Evolutionary conservation across 2,113 vertebrate species (phyloP), one percentile per base, ranked within the genome.

Genomic region (Sphaerodactylus townsendi): DNA sequence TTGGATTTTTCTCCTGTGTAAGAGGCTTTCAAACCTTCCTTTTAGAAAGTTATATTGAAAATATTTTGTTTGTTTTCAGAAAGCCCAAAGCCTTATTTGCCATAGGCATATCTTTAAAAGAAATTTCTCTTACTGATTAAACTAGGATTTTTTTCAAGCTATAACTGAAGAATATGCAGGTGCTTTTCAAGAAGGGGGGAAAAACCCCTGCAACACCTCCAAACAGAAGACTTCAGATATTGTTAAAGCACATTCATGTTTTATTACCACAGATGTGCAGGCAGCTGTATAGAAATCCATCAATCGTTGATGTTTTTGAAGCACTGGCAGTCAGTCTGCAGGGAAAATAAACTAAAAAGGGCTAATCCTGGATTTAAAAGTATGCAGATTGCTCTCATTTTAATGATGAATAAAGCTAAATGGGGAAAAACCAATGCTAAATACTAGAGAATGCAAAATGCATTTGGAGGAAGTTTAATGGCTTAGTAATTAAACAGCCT

Each of bases 281-380:
- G 87, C 91, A 92, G 90, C 89, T 92, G 79, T 14, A 89, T 64
- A 85, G 81, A 89, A 94, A 92, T 48, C 81, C 85, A 76, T 23
- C 88, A 13, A 1, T 77, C 80, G 77, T 1, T 85, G 89, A 84
- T 92, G 90, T 84, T 90, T 85, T 37, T 88, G 88, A 80, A 88
- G 86, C 80, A 39, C 89, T 86, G 88, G 87, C 79, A 87, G 79
- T 84, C 85, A 92, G 68, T 89, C 85, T 91, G 68, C 85, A 64
- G 81, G 90, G 89, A 90, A 94, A 92, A 91, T 73, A 59, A 88
- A 91, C 76, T 35, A 41, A 75, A 90, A 93, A 30, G 84, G 83
- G 78, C 88, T 90, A 92, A 88, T 87, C 77, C 91, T 74, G 71
- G 90, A 86, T 88, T 50, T 89, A 88, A 89, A 85, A 78, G 62